A percentile compares a stretch with the other conserved stretches of the same genome.
These are phyloP conservation scores for Mallotus villosus DNA, from an alignment of 2,797 vertebrate species.

Conservation along the genomic window DNA sequence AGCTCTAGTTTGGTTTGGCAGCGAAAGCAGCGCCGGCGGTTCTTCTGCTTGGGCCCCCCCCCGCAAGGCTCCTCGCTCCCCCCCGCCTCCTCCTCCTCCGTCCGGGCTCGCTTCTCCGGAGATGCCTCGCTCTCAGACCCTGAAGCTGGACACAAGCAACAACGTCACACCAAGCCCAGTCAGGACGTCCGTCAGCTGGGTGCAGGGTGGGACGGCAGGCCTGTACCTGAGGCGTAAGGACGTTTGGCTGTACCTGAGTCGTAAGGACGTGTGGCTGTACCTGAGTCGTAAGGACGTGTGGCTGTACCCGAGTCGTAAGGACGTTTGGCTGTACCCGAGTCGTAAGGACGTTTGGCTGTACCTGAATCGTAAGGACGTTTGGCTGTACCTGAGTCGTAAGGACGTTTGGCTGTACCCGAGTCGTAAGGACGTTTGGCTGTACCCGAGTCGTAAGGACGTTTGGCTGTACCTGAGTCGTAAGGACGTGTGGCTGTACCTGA, in stretches of 20 bases:
- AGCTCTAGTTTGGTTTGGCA: conserved; percentile 98
- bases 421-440: conserved; percentile 87
- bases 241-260: conserved; percentile 91
- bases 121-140: conserved; percentile 88
- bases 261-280: conserved; percentile 88
- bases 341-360: conserved; percentile 91
- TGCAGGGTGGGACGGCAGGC: conserved; percentile 76
- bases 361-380: too few relatives aligned
- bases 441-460: conserved; percentile 92
- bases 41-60: conserved; percentile 91
- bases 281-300: conserved; percentile 91
- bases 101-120: conserved; percentile 89
- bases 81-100: conserved; percentile 79
- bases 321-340: conserved; percentile 90
- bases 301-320: conserved; percentile 87
- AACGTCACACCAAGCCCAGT: neutral
- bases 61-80: conserved; percentile 75
- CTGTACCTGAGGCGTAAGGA: conserved; percentile 86
- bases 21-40: conserved; percentile 93
- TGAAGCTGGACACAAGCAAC: conserved; percentile 73
- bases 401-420: conserved; percentile 90
- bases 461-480: conserved; percentile 87
- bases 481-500: conserved; percentile 87
- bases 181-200: conserved; percentile 39
- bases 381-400: conserved; percentile 84